phyloP scores from a whole-genome alignment of 2,888 invertebrate species.

The Parascotia fuliginaria region DNA sequence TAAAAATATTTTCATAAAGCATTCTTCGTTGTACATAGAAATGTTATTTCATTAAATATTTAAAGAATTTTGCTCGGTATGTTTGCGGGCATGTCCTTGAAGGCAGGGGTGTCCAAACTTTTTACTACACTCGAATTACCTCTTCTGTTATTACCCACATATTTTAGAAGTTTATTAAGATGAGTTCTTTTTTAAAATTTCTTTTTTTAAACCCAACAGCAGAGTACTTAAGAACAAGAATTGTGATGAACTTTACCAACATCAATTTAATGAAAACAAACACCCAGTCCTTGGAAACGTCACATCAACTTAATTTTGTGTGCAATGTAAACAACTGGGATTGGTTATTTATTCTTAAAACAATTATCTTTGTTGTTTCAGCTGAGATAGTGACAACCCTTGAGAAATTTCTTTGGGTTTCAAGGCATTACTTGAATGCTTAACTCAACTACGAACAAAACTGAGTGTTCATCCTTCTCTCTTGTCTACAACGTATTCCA shows the following conservation, averaged over 20 bases:
- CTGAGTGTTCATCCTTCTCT: conserved; percentile 37
- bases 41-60: conserved; percentile 56
- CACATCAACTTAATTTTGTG: no score
- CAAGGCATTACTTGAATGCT: conserved; percentile 32
- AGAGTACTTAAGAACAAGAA: no score
- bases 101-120: conserved; percentile 30
- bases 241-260: no score
- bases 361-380: background rate
- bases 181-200: no score
- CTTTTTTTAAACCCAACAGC: no score
- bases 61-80: conserved; percentile 45
- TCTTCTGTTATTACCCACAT: background rate
- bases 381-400: conserved; percentile 25
- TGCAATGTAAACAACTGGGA: background rate
- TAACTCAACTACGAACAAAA: conserved; percentile 37
- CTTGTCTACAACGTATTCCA: conserved; percentile 33
- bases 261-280: no score
- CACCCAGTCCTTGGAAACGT: no score
- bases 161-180: no score
- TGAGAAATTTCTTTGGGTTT: conserved; percentile 26
- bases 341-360: background rate
- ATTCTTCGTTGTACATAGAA: conserved; percentile 46
- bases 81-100: conserved; percentile 22
- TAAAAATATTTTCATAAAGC: conserved; percentile 49
- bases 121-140: conserved; percentile 4